phyloP scores from a whole-genome alignment of 2,797 vertebrate genomes.

The Benthosema pterotum region DNA sequence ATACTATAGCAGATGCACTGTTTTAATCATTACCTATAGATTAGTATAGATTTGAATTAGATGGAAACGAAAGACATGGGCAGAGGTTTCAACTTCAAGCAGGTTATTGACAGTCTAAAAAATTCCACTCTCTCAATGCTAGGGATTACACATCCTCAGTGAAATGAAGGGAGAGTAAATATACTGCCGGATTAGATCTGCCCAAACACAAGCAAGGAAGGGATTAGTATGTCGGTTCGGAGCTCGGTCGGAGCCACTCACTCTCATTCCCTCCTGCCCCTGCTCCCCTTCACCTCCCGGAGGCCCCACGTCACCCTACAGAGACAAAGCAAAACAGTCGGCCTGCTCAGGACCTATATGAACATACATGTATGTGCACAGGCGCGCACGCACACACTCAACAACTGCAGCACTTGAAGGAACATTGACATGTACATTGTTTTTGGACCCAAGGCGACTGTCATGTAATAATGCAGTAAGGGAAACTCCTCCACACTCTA shows the following conservation, averaged over 20 bases:
- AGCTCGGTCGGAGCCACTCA: slow-evolving; percentile 71
- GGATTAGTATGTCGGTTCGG: slow-evolving; percentile 40
- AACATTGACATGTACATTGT: neutral
- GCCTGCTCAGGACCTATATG: slow-evolving; percentile 30
- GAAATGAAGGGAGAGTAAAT: slow-evolving; percentile 33
- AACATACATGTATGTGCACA: neutral
- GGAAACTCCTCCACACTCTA: slow-evolving; percentile 6
- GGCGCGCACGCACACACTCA: neutral
- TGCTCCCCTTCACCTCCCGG: slow-evolving; percentile 84
- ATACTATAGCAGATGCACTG: neutral
- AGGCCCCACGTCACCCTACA: slow-evolving; percentile 90
- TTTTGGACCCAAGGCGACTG: slow-evolving; percentile 6
- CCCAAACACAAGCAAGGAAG: slow-evolving; percentile 42
- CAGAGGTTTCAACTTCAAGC: slow-evolving; percentile 1
- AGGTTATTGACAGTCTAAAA: slow-evolving; percentile 34
- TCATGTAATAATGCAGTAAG: neutral
- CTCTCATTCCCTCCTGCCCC: slow-evolving; percentile 89
- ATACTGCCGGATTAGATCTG: slow-evolving; percentile 40
- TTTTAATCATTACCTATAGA: neutral
- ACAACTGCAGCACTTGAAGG: neutral
- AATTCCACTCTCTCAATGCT: slow-evolving; percentile 18
- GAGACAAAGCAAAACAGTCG: slow-evolving; percentile 45
- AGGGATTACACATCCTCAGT: slow-evolving; percentile 7
- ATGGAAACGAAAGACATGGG: slow-evolving; percentile 6
- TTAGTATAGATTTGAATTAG: slow-evolving; percentile 7